phyloP scores from a whole-genome alignment of 2,888 invertebrate species.

The Drosophila nr. medialis region DNA sequence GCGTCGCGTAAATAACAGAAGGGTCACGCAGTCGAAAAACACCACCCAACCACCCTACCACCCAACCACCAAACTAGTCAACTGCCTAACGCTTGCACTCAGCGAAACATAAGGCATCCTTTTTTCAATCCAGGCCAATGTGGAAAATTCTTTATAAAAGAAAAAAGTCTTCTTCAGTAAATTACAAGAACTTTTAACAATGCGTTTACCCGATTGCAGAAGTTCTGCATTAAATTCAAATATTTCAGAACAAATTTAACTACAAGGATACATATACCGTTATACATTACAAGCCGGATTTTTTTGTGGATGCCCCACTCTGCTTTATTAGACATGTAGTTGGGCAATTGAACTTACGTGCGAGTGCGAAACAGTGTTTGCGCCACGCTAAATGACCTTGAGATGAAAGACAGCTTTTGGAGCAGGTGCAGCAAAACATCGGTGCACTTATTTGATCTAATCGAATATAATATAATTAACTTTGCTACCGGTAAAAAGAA shows the following conservation, averaged over 20 bases:
- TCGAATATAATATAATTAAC: constrained; percentile 66
- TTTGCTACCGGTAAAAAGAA: constrained; percentile 29
- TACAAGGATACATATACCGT: too few species aligned
- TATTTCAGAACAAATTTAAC: not conserved
- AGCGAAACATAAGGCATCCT: not conserved
- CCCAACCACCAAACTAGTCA: constrained; percentile 4
- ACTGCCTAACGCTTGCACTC: not conserved
- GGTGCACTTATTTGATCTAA: constrained; percentile 12
- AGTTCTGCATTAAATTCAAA: not conserved
- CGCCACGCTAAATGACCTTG: constrained; percentile 57
- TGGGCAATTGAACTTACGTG: constrained; percentile 56
- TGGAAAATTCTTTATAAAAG: not conserved
- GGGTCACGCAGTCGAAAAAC: constrained; percentile 25
- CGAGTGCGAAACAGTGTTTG: constrained; percentile 14
- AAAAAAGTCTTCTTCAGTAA: not conserved
- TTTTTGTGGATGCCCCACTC: not conserved
- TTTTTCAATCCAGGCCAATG: not conserved
- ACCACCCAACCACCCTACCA: constrained; percentile 2
- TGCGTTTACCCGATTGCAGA: not conserved
- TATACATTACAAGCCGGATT: not conserved
- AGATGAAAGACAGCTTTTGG: constrained; percentile 17
- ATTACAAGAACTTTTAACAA: not conserved
- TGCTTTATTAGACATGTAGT: constrained; percentile 57
- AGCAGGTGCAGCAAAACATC: not conserved
- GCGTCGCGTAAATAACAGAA: constrained; percentile 52